Conservation (phyloP, 2,888 invertebrate species). For the Quadroppia sp. region DNA sequence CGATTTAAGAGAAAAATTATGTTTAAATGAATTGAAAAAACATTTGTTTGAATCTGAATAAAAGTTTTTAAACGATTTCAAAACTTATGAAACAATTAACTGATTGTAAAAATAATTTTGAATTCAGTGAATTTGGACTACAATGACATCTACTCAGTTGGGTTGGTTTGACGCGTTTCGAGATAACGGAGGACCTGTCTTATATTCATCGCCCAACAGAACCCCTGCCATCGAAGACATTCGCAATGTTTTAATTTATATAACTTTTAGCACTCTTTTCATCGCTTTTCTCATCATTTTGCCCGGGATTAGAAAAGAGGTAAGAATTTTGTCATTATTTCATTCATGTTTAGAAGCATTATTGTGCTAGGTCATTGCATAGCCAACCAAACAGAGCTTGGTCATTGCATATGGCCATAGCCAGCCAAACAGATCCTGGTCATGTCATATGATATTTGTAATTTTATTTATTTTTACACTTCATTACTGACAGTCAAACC, state of each 20-base stretch:
- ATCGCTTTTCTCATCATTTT: slow-evolving; percentile 91
- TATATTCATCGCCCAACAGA: slow-evolving; percentile 89
- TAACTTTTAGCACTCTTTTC: slow-evolving; percentile 84
- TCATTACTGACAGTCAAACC: no score
- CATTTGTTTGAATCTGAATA: neutral
- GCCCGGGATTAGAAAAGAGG: slow-evolving; percentile 65
- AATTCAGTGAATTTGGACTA: neutral
- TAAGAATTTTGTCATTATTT: slow-evolving; percentile 46
- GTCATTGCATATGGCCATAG: no score
- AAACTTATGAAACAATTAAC: slow-evolving; percentile 5
- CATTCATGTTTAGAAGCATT: no score
- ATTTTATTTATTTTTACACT: no score
- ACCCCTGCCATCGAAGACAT: slow-evolving; percentile 94
- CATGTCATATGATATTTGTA: no score
- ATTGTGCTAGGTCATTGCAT: no score
- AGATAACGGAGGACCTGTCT: slow-evolving; percentile 91
- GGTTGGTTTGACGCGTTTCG: slow-evolving; percentile 93
- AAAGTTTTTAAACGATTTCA: neutral
- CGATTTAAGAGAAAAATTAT: neutral
- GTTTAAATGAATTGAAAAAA: neutral
- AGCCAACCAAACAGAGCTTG: no score
- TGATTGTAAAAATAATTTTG: neutral
- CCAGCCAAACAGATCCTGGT: no score
- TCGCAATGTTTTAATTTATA: slow-evolving; percentile 74
- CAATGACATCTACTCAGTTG: slow-evolving; percentile 16